Conservation (phyloP, 2,888 invertebrate genomes). For the Nephrotoma appendiculata region DNA sequence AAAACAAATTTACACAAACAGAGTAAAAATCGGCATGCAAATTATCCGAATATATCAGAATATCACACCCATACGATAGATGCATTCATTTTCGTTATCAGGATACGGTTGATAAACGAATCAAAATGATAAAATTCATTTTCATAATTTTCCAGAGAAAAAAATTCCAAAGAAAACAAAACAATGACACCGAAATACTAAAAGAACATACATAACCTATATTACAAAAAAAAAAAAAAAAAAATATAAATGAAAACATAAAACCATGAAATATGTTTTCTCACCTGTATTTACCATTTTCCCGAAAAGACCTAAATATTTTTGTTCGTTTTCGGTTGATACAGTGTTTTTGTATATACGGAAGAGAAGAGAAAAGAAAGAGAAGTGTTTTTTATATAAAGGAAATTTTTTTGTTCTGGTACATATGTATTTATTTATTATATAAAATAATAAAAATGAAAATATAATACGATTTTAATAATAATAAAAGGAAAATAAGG, state of each 20-base stretch:
- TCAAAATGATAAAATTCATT: neutral
- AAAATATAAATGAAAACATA: neutral
- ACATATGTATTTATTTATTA: neutral
- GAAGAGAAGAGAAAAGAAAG: neutral
- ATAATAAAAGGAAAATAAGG: neutral
- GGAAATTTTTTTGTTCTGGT: neutral
- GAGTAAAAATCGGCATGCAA: too few relatives aligned
- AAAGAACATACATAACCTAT: neutral
- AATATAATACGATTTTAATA: neutral
- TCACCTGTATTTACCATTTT: constrained; percentile 31
- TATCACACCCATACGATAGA: neutral
- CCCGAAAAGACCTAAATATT: constrained; percentile 24
- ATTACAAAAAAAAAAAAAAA: neutral
- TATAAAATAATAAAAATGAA: neutral
- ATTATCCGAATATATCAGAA: too few relatives aligned
- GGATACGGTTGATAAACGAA: neutral
- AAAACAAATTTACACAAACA: too few relatives aligned
- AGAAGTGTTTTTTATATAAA: neutral
- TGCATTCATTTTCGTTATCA: neutral
- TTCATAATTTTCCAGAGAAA: constrained; percentile 2
- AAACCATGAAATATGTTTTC: constrained; percentile 11
- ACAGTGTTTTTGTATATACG: constrained; percentile 9
- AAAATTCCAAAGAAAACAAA: neutral
- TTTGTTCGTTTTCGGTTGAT: constrained; percentile 1
- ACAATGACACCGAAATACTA: constrained; percentile 6